Base-by-base conservation (phyloP, 2,888 invertebrate species). In the Rhingia rostrata region DNA sequence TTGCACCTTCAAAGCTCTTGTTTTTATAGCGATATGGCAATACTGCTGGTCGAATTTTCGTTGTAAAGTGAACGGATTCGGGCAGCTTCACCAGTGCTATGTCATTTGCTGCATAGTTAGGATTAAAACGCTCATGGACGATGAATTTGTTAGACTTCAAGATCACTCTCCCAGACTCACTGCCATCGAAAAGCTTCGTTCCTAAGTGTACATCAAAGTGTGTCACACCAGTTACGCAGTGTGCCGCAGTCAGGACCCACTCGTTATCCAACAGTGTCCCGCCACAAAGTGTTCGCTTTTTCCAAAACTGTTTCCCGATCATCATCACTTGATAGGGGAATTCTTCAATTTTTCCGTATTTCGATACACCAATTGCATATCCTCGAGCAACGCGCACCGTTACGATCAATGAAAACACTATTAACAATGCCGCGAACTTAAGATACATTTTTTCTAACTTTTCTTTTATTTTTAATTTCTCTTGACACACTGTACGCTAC, bases 251-350 rank as follows among this genome's bases (percentile, higher is more conserved):
- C 12, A 91, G 86, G 7, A 91, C 87, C 91, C 91, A 91, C 39
- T 90, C 88, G 0, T 87, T 88, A 86, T 90, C 88, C 66, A 91
- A 85, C 80, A 91, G 45, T 0, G 91, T 91, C 43, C 91, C 91
- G 4, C 91, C 91, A 47, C 91, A 91, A 4, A 91, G 88, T n/a
- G 90, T 89, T 14, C 90, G 88, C 33, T 88, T 89, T 77, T 89
- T 88, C 89, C 89, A 90, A 80, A 89, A 69, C 47, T 90, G 89
- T 61, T 90, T 90, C 35, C 91, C 91, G n/a, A 91, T 90, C 53
- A 91, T 87, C 91, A 91, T 91, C 67, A 90, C 91, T 87, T 91
- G 91, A 70, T 91, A 91, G 67, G 91, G 91, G 56, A 91, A 91
- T 70, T 88, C 89, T 79, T 90, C 90, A 1, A 90, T 89, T 14